Evolutionary conservation across 2,888 invertebrate species (phyloP).

Genomic region (Heteromurus nitidus): DNA sequence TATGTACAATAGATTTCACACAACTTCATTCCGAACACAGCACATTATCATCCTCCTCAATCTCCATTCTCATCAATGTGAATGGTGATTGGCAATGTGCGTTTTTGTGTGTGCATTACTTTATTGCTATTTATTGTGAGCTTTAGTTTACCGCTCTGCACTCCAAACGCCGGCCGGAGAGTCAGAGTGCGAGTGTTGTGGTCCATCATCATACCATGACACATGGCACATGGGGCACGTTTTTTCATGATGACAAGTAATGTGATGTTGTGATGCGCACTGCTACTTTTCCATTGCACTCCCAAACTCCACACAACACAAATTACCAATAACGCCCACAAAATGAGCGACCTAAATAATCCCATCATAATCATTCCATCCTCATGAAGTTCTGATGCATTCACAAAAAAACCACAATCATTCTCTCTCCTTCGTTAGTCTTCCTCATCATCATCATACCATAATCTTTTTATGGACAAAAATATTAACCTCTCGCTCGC

Average conservation of each 20-base stretch:
- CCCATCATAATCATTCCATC: conserved; percentile 42
- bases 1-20: too few relatives aligned
- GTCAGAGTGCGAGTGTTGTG: too few relatives aligned
- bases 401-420: conserved; percentile 20
- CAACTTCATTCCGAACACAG: too few relatives aligned
- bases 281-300: too few relatives aligned
- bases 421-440: background rate
- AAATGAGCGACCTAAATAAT: conserved; percentile 63
- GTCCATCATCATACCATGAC: too few relatives aligned
- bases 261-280: too few relatives aligned
- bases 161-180: conserved; percentile 22
- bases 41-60: too few relatives aligned
- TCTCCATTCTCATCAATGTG: too few relatives aligned
- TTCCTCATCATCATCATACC: conserved; percentile 12
- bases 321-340: conserved; percentile 50
- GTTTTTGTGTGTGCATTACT: conserved; percentile 14
- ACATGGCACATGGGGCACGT: conserved; percentile 58
- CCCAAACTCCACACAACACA: too few relatives aligned
- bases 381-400: background rate
- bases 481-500: too few relatives aligned
- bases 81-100: too few relatives aligned
- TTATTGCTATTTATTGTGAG: background rate
- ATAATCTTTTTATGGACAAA: conserved; percentile 18
- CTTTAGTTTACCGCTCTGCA: background rate
- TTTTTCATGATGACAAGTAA: too few relatives aligned